Evolutionary conservation across 2,888 invertebrate genomes (phyloP), one percentile per base, ranked within the genome.

Genomic region (Ophion ellenae): DNA sequence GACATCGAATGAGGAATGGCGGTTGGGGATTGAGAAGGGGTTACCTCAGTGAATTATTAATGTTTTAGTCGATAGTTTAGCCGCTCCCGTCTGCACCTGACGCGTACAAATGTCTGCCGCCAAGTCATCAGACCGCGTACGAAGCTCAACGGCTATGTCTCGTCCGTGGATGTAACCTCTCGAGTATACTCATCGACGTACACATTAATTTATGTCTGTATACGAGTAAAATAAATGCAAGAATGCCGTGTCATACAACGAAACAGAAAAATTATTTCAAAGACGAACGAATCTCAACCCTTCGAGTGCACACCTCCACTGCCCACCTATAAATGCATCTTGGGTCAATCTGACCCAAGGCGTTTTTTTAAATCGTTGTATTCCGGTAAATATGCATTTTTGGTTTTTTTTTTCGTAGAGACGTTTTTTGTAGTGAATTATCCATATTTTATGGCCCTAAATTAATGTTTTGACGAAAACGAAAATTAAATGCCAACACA

Each of bases 61-160:
- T 93, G 92, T 91, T 87, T 82, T 89, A 89, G 88, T 91, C 92
- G 92, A 93, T 93, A 93, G 92, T 92, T 92, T 89, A 89, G 78
- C 90, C 88, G 89, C 90, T 90, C 90, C 91, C 89, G 89, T 83
- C 91, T 93, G 93, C 90, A 88, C 84, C 90, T 92, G 93, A 93
- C 93, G 89, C 89, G 90, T 93, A 93, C 93, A 93, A 93, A 93
- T 93, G 92, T 92, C 89, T 89, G 84, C 89, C 89, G 90, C 89
- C 88, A 90, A 90, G 92, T 93, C 93, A 92, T 93, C 92, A 93
- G 92, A 92, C 89, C 90, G 83, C 88, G 87, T 89, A 89, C 85
- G 89, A 66, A 63, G 86, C 87, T 88, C 87, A 89, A 80, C 71
- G 88, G 67, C 86, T 78, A 84, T 85, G 81, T 85, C 80, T 86